Percentiles rank a stretch among this genome's conserved stretches.
These are phyloP conservation scores for Manduca sexta DNA, from an alignment of 1,140 invertebrate genomes.

Conservation along the genomic window DNA sequence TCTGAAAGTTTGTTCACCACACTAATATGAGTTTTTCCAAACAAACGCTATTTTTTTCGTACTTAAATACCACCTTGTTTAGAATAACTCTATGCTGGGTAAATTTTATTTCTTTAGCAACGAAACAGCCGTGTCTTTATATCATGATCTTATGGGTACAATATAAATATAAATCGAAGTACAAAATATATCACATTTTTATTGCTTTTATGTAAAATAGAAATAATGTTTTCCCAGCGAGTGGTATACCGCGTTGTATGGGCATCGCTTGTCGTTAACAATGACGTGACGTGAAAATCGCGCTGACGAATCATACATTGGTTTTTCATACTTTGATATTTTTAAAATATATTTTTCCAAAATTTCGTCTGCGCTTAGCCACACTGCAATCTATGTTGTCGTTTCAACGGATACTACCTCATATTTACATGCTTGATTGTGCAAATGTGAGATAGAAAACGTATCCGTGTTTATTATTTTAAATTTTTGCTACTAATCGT, in stretches of 20 bases:
- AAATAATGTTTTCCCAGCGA: neutral
- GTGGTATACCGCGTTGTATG: constrained; percentile 62
- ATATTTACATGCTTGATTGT: too few relatives aligned
- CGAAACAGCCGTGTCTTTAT: too few relatives aligned
- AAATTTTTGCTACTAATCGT: too few relatives aligned
- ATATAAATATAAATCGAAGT: too few relatives aligned
- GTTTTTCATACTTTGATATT: neutral
- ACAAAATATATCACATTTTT: too few relatives aligned
- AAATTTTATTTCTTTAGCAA: too few relatives aligned
- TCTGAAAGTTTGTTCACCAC: constrained; percentile 15
- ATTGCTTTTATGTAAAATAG: too few relatives aligned
- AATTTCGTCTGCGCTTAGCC: constrained; percentile 1
- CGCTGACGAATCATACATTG: constrained; percentile 20
- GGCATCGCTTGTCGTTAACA: constrained; percentile 70
- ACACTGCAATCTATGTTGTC: neutral
- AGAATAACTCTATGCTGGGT: neutral
- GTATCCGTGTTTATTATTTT: too few relatives aligned
- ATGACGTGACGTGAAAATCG: constrained; percentile 39
- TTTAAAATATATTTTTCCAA: neutral
- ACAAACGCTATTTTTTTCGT: neutral
- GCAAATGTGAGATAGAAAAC: too few relatives aligned
- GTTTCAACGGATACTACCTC: neutral
- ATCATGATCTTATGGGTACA: too few relatives aligned
- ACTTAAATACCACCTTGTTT: neutral
- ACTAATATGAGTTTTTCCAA: constrained; percentile 20